Conservation (phyloP, 2,797 vertebrate genomes). For the Petrocephalus sullivani region DNA sequence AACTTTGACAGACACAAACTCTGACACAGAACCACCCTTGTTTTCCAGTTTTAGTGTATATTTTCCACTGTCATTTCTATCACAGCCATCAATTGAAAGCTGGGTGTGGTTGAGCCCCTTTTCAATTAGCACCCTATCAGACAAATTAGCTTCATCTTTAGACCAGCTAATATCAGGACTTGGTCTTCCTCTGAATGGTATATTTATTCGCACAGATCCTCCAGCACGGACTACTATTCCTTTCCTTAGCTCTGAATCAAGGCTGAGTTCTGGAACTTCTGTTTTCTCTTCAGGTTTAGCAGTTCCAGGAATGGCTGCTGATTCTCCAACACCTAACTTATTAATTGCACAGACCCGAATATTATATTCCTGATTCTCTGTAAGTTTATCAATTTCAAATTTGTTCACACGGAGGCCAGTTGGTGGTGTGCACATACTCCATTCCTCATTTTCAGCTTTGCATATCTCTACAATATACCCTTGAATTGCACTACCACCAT, state of each 20-base stretch:
- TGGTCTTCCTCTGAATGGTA: conserved; percentile 93
- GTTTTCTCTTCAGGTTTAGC: conserved; percentile 90
- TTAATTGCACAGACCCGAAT: conserved; percentile 90
- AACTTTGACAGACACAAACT: conserved; percentile 87
- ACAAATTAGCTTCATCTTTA: conserved; percentile 83
- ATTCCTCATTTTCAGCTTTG: conserved; percentile 92
- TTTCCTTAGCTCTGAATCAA: conserved; percentile 93
- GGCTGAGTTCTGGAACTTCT: conserved; percentile 84
- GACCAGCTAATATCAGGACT: conserved; percentile 87
- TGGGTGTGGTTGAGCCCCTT: conserved; percentile 81
- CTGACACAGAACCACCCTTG: conserved; percentile 85
- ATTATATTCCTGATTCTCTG: conserved; percentile 89
- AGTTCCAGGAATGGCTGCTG: conserved; percentile 77
- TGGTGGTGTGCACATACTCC: conserved; percentile 87
- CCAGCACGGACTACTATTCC: conserved; percentile 86
- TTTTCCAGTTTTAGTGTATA: conserved; percentile 84
- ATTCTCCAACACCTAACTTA: conserved; percentile 89
- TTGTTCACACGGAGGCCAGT: conserved; percentile 84
- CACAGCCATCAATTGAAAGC: conserved; percentile 89
- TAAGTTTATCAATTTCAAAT: conserved; percentile 88
- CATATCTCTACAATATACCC: conserved; percentile 92
- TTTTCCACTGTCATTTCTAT: conserved; percentile 92
- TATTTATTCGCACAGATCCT: conserved; percentile 81
- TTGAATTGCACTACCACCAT: conserved; percentile 85
- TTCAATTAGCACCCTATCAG: conserved; percentile 84